phyloP scores from a whole-genome alignment of 1,140 invertebrate genomes.

The Chrysomallon squamiferum region DNA sequence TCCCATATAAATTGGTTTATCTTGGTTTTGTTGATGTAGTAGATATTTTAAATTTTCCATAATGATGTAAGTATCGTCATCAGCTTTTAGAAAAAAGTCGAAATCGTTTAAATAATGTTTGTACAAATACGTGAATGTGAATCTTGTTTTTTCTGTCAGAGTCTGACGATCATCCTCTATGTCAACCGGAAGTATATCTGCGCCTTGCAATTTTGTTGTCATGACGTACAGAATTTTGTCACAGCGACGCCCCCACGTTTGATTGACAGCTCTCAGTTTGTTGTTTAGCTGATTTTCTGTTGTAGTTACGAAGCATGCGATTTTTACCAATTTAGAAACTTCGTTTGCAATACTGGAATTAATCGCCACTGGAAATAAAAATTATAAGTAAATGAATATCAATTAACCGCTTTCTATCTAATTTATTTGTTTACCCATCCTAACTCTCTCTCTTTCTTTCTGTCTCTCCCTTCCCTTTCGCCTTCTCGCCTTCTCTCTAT shows the following conservation, averaged over 20 bases:
- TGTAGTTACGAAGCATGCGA: not conserved
- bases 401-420: too few relatives aligned
- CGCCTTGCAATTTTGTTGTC: conserved; percentile 4
- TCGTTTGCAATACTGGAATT: conserved; percentile 6
- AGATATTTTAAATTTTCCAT: conserved; percentile 60
- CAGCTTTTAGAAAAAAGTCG: conserved; percentile 49
- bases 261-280: not conserved
- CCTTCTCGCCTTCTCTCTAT: too few relatives aligned
- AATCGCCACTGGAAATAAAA: conserved; percentile 8
- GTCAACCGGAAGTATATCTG: conserved; percentile 21
- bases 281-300: not conserved
- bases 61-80: conserved; percentile 78
- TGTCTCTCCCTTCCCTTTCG: too few relatives aligned
- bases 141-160: conserved; percentile 27
- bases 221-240: conserved; percentile 3
- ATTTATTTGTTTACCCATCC: too few relatives aligned
- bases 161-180: conserved; percentile 23
- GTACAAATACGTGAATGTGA: conserved; percentile 70
- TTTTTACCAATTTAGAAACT: not conserved
- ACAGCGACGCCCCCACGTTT: not conserved
- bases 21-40: conserved; percentile 29
- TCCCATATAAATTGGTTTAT: conserved; percentile 48
- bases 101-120: conserved; percentile 63
- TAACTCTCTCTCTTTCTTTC: too few relatives aligned
- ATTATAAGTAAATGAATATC: too few relatives aligned